Base-by-base conservation (phyloP, 2,888 invertebrate genomes). In the Tupiocoris notatus region DNA sequence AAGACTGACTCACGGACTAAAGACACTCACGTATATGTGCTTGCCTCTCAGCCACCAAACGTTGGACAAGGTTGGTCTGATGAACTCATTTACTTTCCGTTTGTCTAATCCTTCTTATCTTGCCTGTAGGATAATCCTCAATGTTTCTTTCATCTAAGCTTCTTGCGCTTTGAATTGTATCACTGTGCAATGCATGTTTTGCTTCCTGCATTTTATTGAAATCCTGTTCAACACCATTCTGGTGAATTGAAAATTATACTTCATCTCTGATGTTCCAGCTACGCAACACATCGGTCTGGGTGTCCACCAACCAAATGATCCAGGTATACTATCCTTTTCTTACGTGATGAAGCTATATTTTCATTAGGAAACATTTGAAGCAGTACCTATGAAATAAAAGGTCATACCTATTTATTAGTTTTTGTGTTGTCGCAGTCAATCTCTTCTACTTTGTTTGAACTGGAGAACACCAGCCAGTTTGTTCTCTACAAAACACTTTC, bases 251-350 rank as follows among this genome's bases (percentile, higher is more conserved):
- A 3, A 12, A 39, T 7, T 39, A 7, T 39, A 7, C 39, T 39
- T 12, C 12, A 39, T 39, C 12, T 12, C 12, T 39, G 39, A 17
- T 70, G 70, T 70, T 70, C 25, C 70, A 70, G 70, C 70, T 2
- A 59, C 25, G 2, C 67, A 18, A 57, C 70, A 70, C 9, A 57
- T 79, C 71, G 81, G 80, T 78, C 81, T 78, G 79, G 82, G 77
- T 75, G 82, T 82, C 76, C 81, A 82, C 77, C 82, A 82, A 79
- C 80, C 82, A 79, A 82, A 83, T 62, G 80, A 83, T 78, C 81
- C 82, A 78, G 82, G 83, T 78, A 79, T n/a, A n/a, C n/a, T n/a
- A n/a, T n/a, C n/a, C n/a, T n/a, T n/a, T n/a, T n/a, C n/a, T n/a
- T n/a, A n/a, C n/a, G n/a, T n/a, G n/a, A n/a, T n/a, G n/a, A n/a